Base-by-base conservation (phyloP, 1,140 invertebrate genomes). In the Diachasma alloeum region DNA sequence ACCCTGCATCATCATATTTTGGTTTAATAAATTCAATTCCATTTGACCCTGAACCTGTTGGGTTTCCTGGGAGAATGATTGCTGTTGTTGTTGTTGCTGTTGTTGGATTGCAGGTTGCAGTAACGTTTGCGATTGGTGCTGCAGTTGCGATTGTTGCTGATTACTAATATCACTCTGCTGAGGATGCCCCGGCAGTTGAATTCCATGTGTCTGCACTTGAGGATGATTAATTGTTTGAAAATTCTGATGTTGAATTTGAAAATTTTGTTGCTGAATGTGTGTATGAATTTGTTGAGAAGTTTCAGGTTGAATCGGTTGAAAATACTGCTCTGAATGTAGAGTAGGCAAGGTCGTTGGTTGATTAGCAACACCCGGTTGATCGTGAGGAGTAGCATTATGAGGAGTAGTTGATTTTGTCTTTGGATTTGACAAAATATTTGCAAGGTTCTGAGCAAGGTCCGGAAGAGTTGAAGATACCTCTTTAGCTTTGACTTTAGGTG, bases 391-490 rank as follows among this genome's bases (percentile, higher is more conserved):
- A 39, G 82, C 31, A n/a, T 74, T 56, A 71, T 85, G 82, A 19
- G 83, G 81, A 9, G 87, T 87, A 5, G 77, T 77, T 9, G 86
- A 84, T 72, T 89, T 90, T 4, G 87, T 84, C 78, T 90, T 90
- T 0, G 89, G 88, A 81, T 90, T 89, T 0, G 89, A 90, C 9
- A 90, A 73, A 78, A 90, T 90, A 72, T 90, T 89, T 0, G 89
- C 89, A 17, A 90, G 77, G 81, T 90, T 90, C 76, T 90, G 87
- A 5, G 87, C 89, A 0, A 90, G 78, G 76, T 90, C 89, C 19
- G 89, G 89, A 4, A 90, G 79, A 0, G 89, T 89, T 0, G 88
- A 89, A 0, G 88, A 90, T 0, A 87, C 83, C 76, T 89, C 89
- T 53, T 90, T 89, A 0, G 85, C 72, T 72, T 90, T 90, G 0